Percentiles rank a stretch among this genome's conserved stretches.
These are phyloP conservation scores for Baccha elongata DNA, from an alignment of 2,888 invertebrate species.

Conservation along the genomic window DNA sequence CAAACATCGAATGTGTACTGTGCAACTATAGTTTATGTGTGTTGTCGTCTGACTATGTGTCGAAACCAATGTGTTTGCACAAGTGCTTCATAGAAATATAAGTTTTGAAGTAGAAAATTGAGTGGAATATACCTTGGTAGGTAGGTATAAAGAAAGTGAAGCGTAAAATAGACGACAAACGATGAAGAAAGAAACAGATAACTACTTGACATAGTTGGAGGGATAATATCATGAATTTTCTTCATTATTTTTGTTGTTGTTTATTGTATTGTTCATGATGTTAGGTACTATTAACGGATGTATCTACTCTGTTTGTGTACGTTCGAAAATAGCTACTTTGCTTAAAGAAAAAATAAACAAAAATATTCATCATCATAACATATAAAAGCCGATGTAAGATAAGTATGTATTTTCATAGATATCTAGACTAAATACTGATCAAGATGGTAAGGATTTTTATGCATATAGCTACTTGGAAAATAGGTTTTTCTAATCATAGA, in stretches of 20 bases:
- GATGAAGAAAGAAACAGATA: constrained; percentile 15
- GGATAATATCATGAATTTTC: constrained; percentile 61
- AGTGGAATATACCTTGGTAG: constrained; percentile 61
- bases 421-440: constrained; percentile 47
- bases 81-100: constrained; percentile 62
- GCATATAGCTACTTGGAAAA: constrained; percentile 19
- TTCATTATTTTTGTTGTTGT: neutral
- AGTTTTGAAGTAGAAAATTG: constrained; percentile 56
- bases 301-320: constrained; percentile 8
- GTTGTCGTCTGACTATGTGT: constrained; percentile 51
- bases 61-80: constrained; percentile 67
- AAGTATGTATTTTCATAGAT: constrained; percentile 25
- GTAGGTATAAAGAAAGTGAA: constrained; percentile 38
- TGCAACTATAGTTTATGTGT: constrained; percentile 14
- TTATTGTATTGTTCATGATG: constrained; percentile 31
- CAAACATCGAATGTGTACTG: constrained; percentile 32
- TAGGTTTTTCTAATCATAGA: constrained; percentile 22
- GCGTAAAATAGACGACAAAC: constrained; percentile 8
- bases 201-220: constrained; percentile 70
- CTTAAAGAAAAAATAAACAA: constrained; percentile 23
- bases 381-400: constrained; percentile 41
- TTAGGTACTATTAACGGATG: too few species aligned
- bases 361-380: constrained; percentile 40
- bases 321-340: constrained; percentile 25
- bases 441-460: constrained; percentile 25